Base-by-base conservation (phyloP, 2,113 vertebrate genomes). In the Toxotes chatareus region DNA sequence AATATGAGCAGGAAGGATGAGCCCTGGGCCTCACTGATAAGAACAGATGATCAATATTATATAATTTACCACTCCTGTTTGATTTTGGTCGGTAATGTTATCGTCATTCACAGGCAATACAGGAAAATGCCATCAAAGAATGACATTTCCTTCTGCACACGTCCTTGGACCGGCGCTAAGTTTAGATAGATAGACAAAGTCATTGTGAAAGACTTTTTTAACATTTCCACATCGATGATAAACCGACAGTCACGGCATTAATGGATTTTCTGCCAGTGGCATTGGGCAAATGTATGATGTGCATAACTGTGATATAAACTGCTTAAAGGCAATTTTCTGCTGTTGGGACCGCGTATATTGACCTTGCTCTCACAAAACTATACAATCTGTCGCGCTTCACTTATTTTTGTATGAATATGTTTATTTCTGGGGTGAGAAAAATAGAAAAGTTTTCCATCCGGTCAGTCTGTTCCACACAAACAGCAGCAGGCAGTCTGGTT, bases 41-140 rank as follows among this genome's bases (percentile, higher is more conserved):
- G 86, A 85, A 36, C 69, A 34, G 11, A n/a, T 70, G 88, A 93
- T 93, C 94, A 88, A 94, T 93, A 93, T 53, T 79, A 44, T 87
- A 75, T 86, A 66, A 88, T 91, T 89, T 67, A 76, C 73, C 78
- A 79, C 59, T 86, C 17, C 47, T 32, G 53, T 75, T 88, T 74
- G 76, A 84, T 84, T 86, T 68, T 38, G 40, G 60, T 46, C 44
- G n/a, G 51, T 79, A 76, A 85, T 66, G 79, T 91, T 92, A 93
- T 93, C 89, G 12, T 69, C 76, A 36, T 82, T 89, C 65, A 76
- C 86, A 85, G 90, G 65, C 80, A n/a, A 79, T 42, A 56, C 56
- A 62, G 82, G 66, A 66, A 87, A 89, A 85, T 40, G 51, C 55
- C 88, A 88, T 92, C 87, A 91, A 88, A 89, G 84, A 69, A 40